These are phyloP conservation scores for Oceanites oceanicus DNA, from an alignment of 2,113 vertebrate species.

Conservation along the genomic window DNA sequence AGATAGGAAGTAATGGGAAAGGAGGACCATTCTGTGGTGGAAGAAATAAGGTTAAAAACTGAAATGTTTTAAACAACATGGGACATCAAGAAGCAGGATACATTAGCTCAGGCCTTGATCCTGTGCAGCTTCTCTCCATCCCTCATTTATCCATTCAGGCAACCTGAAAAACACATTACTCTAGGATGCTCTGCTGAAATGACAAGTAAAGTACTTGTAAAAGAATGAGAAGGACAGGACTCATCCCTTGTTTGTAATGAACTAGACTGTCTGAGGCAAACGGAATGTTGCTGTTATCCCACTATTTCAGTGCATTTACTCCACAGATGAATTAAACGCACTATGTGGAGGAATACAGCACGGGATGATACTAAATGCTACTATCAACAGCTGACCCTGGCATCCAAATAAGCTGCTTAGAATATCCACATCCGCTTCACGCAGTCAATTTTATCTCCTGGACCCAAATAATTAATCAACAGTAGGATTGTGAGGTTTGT, in stretches of 20 bases:
- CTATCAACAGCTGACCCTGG: neutral
- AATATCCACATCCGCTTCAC: neutral
- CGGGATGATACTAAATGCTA: neutral
- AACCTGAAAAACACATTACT: neutral
- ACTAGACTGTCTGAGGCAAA: neutral
- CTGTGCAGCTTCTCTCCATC: neutral
- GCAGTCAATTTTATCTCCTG: neutral
- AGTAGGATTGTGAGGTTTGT: neutral
- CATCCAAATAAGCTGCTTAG: neutral
- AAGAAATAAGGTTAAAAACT: neutral
- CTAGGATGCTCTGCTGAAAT: neutral
- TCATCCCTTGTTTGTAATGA: neutral
- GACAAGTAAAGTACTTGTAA: neutral
- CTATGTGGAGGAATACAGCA: neutral
- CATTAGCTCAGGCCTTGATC: neutral
- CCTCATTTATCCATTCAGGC: neutral
- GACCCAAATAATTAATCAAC: neutral
- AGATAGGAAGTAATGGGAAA: neutral
- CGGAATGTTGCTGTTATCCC: neutral
- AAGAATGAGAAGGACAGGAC: neutral
- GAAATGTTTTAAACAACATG: neutral
- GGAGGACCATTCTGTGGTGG: neutral
- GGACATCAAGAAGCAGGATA: neutral
- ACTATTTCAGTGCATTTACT: neutral
- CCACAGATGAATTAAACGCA: neutral